These are phyloP conservation scores for Drosophila pseudotakahashii DNA, from an alignment of 2,888 invertebrate species.

Conservation along the genomic window DNA sequence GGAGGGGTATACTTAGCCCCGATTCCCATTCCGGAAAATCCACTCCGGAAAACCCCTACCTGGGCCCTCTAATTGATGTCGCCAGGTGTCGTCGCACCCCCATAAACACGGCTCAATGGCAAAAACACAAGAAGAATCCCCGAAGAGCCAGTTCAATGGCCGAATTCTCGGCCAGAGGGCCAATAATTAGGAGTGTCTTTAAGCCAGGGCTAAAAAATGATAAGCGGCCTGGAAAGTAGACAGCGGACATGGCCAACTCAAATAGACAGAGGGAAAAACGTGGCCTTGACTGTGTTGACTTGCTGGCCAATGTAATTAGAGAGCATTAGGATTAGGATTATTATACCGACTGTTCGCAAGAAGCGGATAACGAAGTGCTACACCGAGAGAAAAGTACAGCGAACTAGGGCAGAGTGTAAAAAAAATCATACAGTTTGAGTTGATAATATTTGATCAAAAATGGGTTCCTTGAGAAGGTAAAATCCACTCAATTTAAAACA, in stretches of 20 bases:
- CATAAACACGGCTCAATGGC: constrained; percentile 20
- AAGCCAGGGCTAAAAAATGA: constrained; percentile 57
- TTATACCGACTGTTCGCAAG: constrained; percentile 55
- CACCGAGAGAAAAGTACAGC: not conserved
- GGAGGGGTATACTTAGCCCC: constrained; percentile 2
- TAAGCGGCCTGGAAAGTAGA: constrained; percentile 70
- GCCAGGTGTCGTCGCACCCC: constrained; percentile 38
- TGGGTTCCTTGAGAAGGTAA: too few species aligned
- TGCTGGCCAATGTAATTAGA: constrained; percentile 69
- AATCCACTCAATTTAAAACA: too few species aligned
- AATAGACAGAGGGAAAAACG: constrained; percentile 34
- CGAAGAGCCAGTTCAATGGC: constrained; percentile 49
- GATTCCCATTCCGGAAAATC: not conserved
- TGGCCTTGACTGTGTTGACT: constrained; percentile 35
- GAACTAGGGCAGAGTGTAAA: not conserved
- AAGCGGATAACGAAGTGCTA: constrained; percentile 37
- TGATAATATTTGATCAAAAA: too few species aligned
- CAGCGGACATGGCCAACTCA: constrained; percentile 50
- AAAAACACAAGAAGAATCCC: not conserved
- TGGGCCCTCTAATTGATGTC: constrained; percentile 40
- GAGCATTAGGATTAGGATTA: constrained; percentile 67
- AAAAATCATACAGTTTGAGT: too few species aligned
- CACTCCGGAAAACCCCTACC: not conserved
- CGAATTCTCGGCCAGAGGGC: constrained; percentile 45
- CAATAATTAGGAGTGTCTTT: constrained; percentile 63